A percentile compares a stretch with the other conserved stretches of the same genome.
phyloP scores from a whole-genome alignment of 2,113 vertebrate species.

The Heterotilapia buettikoferi region DNA sequence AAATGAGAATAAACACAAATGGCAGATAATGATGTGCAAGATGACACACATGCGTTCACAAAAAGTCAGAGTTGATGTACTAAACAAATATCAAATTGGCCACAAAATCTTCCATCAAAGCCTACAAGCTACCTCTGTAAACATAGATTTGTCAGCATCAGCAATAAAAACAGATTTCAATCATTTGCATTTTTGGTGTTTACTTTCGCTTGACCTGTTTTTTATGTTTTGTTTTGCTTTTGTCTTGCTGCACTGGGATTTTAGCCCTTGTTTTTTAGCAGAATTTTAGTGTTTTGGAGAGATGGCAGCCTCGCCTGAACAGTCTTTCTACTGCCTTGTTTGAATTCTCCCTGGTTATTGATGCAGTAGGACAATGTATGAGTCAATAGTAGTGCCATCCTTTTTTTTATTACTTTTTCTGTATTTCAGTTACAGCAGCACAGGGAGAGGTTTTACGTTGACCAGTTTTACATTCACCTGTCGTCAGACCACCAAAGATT shows the following conservation, averaged over 20 bases:
- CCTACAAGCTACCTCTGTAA: background rate
- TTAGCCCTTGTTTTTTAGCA: background rate
- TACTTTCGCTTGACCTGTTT: background rate
- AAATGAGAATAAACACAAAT: background rate
- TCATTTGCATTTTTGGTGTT: background rate
- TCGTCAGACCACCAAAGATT: background rate
- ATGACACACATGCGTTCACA: background rate
- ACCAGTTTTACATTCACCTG: background rate
- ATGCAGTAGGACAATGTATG: background rate
- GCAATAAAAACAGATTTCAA: background rate
- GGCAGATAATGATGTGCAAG: background rate
- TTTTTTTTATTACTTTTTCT: background rate
- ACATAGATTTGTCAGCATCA: background rate
- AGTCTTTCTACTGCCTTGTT: background rate
- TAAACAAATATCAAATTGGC: background rate
- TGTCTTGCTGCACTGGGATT: background rate
- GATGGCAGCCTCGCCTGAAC: background rate
- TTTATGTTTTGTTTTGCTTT: background rate
- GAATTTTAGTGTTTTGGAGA: background rate
- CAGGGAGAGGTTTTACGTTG: background rate
- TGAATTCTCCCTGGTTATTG: background rate
- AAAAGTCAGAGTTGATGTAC: background rate
- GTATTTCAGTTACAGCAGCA: background rate
- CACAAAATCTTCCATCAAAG: background rate
- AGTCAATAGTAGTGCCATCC: background rate